Evolutionary conservation across 23 tunicate species (phyloP), one percentile per base, ranked within the genome.

Genomic region (Botrylloides violaceus): DNA sequence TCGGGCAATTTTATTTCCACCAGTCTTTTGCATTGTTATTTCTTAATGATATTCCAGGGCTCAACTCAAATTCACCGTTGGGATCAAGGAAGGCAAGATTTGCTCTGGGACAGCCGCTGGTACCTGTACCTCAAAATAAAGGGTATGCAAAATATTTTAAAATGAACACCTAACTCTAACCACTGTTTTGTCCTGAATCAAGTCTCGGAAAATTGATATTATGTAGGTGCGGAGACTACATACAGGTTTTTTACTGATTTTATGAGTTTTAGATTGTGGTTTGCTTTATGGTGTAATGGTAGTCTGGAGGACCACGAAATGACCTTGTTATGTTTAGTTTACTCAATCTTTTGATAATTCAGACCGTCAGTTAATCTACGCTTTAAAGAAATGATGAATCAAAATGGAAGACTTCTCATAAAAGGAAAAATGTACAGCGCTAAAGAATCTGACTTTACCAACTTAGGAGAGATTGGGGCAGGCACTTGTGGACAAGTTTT

Each of bases 401-500:
- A 83, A 56, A 90, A 66, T 49, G 88, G 88, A 28, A 90, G 74
- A 55, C 71, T 90, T 12, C 73, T 77, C 18, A 79, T 90, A 21
- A 32, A 75, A 49, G 84, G 81, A 24, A 61, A 65, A 43, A 61
- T 62, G 19, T 36, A 29, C 48, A 23, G 47, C 34, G 82, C 92
- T 12, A 31, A 60, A 34, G 83, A 66, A 5, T 38, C 47, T 9
- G 78, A 83, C 2, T 90, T 90, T 75, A 84, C 83, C 27, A 90
- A 83, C 60, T 66, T 78, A n/a, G 97, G 97, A 3, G 84, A 78
- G 33, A 90, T 90, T 33, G 97, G 97, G 19, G 74, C 82, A 70
- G 97, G 97, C 20, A 90, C 97, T 19, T 90, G 97, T 75, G 97
- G 97, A 55, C 97, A 90, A 79, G 97, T 90, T 12, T 90, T 77